Conservation (phyloP, 2,113 vertebrate species). For the Chlorodrepanis virens region DNA sequence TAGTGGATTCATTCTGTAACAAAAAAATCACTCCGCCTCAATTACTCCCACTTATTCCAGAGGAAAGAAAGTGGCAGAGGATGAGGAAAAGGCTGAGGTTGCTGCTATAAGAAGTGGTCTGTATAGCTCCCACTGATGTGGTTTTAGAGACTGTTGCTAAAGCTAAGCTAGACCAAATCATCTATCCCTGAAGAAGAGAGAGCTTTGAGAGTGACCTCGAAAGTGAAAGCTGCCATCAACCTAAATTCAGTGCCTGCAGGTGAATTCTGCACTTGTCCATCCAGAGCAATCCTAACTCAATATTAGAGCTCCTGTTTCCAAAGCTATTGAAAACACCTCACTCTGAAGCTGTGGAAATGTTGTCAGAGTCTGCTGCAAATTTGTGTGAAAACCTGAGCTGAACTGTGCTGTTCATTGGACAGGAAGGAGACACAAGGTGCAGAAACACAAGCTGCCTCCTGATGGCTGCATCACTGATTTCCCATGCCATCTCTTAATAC, state of each 20-base stretch:
- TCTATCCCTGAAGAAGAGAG: neutral
- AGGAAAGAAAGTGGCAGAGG: neutral
- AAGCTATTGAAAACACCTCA: neutral
- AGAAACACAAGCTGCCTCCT: neutral
- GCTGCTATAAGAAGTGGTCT: neutral
- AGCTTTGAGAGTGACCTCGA: neutral
- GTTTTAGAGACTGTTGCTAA: neutral
- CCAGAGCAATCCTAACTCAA: neutral
- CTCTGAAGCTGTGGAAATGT: neutral
- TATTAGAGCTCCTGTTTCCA: neutral
- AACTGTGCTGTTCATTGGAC: neutral
- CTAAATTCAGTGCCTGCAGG: neutral
- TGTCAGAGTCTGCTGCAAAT: neutral
- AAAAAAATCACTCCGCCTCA: neutral
- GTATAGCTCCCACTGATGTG: fast-evolving
- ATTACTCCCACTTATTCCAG: neutral
- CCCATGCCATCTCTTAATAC: neutral
- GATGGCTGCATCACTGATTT: neutral
- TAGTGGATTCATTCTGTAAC: neutral
- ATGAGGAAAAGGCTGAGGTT: neutral
- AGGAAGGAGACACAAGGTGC: fast-evolving
- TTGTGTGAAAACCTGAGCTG: neutral
- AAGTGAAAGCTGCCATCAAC: neutral
- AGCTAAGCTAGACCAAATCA: neutral
- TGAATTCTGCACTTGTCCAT: neutral